These are phyloP conservation scores for Drosophila grimshawi DNA, from an alignment of 1,140 invertebrate species.

Conservation along the genomic window DNA sequence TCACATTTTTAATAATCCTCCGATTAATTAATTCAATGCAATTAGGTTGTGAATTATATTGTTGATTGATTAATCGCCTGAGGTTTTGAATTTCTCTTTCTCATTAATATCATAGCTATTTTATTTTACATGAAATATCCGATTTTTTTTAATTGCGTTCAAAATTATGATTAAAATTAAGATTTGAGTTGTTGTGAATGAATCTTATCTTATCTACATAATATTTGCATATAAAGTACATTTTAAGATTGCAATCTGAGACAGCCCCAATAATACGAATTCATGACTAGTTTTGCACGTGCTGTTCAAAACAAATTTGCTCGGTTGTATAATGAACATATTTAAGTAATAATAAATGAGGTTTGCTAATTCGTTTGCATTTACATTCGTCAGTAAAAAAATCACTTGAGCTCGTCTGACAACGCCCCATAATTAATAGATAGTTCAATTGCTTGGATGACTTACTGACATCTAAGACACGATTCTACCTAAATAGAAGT, in stretches of 20 bases:
- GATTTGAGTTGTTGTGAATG: neutral
- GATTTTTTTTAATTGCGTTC: too few relatives aligned
- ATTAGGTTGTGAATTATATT: neutral
- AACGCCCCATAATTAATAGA: constrained; percentile 1
- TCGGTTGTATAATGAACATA: neutral
- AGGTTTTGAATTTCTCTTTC: neutral
- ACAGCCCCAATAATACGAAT: neutral
- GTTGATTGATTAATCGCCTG: neutral
- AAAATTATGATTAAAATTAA: too few relatives aligned
- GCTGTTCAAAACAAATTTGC: neutral
- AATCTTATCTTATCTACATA: neutral
- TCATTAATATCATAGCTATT: neutral
- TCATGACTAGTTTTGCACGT: constrained; percentile 2
- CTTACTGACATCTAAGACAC: constrained; percentile 1
- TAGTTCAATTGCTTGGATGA: constrained; percentile 2
- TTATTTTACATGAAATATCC: neutral
- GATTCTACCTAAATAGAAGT: constrained; percentile 12
- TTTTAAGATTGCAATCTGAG: neutral
- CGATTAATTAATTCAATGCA: neutral
- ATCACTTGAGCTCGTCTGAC: neutral
- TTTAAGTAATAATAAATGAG: neutral
- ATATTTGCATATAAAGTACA: neutral
- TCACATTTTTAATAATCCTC: constrained; percentile 20
- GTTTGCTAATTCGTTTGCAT: too few relatives aligned
- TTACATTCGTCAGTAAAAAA: neutral